Percentiles rank a stretch among this genome's conserved stretches.
These are phyloP conservation scores for Drosophila gaucha DNA, from an alignment of 2,888 invertebrate genomes.

Conservation along the genomic window DNA sequence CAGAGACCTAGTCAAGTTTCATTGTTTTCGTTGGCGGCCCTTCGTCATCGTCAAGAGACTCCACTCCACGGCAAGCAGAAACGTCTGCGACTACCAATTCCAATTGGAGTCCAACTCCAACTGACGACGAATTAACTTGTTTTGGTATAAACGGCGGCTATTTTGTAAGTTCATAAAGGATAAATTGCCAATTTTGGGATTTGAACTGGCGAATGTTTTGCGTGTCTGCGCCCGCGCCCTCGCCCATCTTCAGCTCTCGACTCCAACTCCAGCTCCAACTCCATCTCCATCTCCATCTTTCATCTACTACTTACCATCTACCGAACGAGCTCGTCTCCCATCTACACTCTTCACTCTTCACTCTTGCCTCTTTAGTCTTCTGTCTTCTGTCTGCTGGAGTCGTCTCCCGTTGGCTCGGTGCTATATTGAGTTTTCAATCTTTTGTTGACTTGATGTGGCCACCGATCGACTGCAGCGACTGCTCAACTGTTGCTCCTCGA, in stretches of 20 bases:
- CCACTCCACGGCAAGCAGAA: constrained; percentile 11
- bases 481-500: constrained; percentile 1
- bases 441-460: constrained; percentile 81
- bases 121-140: constrained; percentile 81
- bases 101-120: constrained; percentile 30
- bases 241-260: not conserved
- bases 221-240: constrained; percentile 58
- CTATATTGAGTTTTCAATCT: constrained; percentile 83
- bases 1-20: constrained; percentile 34
- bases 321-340: constrained; percentile 20
- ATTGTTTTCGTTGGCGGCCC: constrained; percentile 76
- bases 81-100: constrained; percentile 37
- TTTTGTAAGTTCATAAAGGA: constrained; percentile 83
- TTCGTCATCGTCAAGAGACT: constrained; percentile 74
- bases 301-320: constrained; percentile 54
- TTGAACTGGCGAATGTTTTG: constrained; percentile 80
- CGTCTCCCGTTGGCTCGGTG: constrained; percentile 62
- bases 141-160: constrained; percentile 83
- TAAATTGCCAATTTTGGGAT: constrained; percentile 83
- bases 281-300: constrained; percentile 50
- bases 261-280: constrained; percentile 14
- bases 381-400: constrained; percentile 11
- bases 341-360: constrained; percentile 1
- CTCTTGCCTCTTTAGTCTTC: constrained; percentile 3
- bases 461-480: constrained; percentile 66